Percentiles rank a stretch among this genome's conserved stretches.
These are phyloP conservation scores for Lasius fuliginosus DNA, from an alignment of 2,888 invertebrate species.

Conservation along the genomic window DNA sequence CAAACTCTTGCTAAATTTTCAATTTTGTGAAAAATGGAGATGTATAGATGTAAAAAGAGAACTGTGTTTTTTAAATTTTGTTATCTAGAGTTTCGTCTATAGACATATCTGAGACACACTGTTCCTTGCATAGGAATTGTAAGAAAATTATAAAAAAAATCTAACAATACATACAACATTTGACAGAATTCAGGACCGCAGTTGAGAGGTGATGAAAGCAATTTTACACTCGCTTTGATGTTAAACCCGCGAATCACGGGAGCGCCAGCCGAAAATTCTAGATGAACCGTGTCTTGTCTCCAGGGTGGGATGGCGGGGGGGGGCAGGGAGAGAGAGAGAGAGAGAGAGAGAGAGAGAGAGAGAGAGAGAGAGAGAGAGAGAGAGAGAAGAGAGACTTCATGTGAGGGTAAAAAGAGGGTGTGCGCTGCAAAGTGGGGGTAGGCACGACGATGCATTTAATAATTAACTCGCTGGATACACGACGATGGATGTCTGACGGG, in stretches of 20 bases:
- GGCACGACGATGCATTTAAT: constrained; percentile 81
- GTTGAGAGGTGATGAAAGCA: constrained; percentile 9
- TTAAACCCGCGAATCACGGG: constrained; percentile 17
- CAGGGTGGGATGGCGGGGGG: not conserved
- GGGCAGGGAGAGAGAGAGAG: not conserved
- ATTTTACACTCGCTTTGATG: constrained; percentile 46
- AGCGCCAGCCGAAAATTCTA: constrained; percentile 34
- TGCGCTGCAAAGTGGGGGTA: constrained; percentile 57
- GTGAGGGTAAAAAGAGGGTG: constrained; percentile 36
- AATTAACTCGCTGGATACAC: constrained; percentile 81
- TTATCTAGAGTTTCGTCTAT: not conserved
- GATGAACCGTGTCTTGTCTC: constrained; percentile 29
- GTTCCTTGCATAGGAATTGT: not conserved
- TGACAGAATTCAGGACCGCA: constrained; percentile 1
- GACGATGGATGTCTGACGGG: constrained; percentile 81
- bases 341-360: not conserved
- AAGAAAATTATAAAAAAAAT: not conserved
- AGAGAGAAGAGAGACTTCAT: constrained; percentile 4
- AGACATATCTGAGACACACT: not conserved
- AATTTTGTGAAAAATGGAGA: not conserved
- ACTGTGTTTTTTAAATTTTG: not conserved
- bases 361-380: constrained; percentile 17
- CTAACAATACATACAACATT: not conserved
- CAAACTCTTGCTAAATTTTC: not conserved
- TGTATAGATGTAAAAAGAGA: not conserved